phyloP scores from a whole-genome alignment of 2,888 invertebrate species.

The Cryptus armator region DNA sequence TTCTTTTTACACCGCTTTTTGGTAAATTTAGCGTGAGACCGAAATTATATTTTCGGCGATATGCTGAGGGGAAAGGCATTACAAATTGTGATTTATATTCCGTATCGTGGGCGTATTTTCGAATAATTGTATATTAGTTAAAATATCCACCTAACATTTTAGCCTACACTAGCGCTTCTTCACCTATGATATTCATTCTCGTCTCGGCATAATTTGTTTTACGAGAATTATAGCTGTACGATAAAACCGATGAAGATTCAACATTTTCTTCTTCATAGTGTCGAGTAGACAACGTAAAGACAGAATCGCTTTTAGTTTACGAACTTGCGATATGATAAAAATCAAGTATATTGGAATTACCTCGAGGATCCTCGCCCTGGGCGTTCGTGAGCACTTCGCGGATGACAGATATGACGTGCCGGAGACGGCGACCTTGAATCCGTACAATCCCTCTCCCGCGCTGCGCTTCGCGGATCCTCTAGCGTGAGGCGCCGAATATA shows the following conservation, averaged over 20 bases:
- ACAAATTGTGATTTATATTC: slow-evolving; percentile 67
- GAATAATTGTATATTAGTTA: slow-evolving; percentile 67
- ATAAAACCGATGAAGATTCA: neutral
- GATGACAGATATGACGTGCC: slow-evolving; percentile 82
- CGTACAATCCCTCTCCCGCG: slow-evolving; percentile 75
- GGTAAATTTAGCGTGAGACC: slow-evolving; percentile 27
- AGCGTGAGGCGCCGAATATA: slow-evolving; percentile 83
- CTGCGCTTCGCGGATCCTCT: slow-evolving; percentile 81
- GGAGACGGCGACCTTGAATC: slow-evolving; percentile 80
- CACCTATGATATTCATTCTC: neutral
- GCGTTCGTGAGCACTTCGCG: slow-evolving; percentile 78
- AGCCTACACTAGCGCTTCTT: neutral
- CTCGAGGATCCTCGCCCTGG: slow-evolving; percentile 77
- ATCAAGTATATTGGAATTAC: slow-evolving; percentile 67
- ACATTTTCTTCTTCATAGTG: neutral
- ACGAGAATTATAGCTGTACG: neutral
- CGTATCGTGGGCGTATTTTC: slow-evolving; percentile 62
- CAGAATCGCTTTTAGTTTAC: neutral
- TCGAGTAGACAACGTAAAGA: neutral
- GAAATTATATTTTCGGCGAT: slow-evolving; percentile 26
- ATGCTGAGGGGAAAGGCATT: slow-evolving; percentile 15
- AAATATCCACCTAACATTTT: slow-evolving; percentile 41
- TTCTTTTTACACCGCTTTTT: neutral
- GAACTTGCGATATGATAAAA: neutral
- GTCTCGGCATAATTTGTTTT: neutral